phyloP scores from a whole-genome alignment of 2,797 vertebrate genomes.

The Manis crassicaudata region DNA sequence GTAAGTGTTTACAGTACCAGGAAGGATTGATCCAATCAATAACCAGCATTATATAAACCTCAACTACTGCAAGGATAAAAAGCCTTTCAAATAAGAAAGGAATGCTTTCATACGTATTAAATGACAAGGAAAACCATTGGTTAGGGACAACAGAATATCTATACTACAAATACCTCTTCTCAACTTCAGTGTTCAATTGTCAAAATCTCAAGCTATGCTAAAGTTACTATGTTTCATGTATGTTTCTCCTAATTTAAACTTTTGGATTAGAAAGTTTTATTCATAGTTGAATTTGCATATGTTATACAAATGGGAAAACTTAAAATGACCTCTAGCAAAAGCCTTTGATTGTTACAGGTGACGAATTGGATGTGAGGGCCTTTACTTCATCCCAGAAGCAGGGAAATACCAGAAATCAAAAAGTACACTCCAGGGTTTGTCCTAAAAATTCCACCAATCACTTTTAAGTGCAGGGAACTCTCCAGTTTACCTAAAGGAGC shows the following conservation, averaged over 20 bases:
- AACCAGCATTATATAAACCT: constrained; percentile 92
- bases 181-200: neutral
- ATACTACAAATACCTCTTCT: neutral
- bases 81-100: constrained; percentile 86
- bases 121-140: neutral
- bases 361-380: neutral
- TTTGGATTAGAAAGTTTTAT: neutral
- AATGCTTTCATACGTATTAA: constrained; percentile 86
- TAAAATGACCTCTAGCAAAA: neutral
- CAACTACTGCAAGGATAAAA: constrained; percentile 90
- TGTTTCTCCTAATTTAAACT: neutral
- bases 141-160: neutral
- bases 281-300: neutral
- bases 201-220: neutral
- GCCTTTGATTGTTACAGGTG: neutral
- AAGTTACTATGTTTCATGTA: neutral
- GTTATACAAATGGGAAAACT: neutral
- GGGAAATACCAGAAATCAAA: rapidly evolving
- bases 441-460: neutral
- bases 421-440: rapidly evolving
- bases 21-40: constrained; percentile 89
- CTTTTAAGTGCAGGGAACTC: rapidly evolving
- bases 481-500: neutral
- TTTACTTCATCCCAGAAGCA: neutral
- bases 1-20: constrained; percentile 86